A percentile compares a stretch with the other conserved stretches of the same genome.
Evolutionary conservation across 2,888 invertebrate genomes (phyloP).

Genomic region (Tholera decimalis): DNA sequence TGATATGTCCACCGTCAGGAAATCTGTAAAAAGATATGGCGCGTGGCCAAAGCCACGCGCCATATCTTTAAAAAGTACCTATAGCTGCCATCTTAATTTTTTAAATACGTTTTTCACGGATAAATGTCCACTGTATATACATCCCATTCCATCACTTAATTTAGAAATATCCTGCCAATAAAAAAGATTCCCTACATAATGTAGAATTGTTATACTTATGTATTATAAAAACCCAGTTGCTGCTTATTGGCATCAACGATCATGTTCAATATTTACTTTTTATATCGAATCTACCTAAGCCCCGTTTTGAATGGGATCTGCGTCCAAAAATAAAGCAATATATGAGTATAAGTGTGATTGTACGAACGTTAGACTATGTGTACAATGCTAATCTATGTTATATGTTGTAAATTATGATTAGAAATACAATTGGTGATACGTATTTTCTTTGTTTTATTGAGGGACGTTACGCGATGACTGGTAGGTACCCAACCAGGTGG

Average conservation of each 20-base stretch:
- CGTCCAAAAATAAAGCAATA: slow-evolving; percentile 62
- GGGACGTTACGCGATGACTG: not conserved
- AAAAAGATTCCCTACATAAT: not conserved
- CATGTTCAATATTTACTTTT: slow-evolving; percentile 9
- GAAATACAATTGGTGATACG: slow-evolving; percentile 76
- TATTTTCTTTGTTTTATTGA: slow-evolving; percentile 59
- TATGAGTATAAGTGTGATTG: slow-evolving; percentile 36
- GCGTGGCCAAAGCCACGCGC: too few relatives aligned
- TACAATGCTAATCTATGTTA: slow-evolving; percentile 69
- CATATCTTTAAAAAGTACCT: too few relatives aligned
- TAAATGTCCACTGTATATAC: not conserved
- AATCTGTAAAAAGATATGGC: not conserved
- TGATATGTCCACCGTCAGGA: not conserved
- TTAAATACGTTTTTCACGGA: not conserved
- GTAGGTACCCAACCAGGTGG: too few relatives aligned
- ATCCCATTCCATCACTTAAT: slow-evolving; percentile 1
- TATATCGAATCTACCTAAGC: slow-evolving; percentile 17
- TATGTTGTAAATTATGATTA: slow-evolving; percentile 73
- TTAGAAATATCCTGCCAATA: slow-evolving; percentile 21
- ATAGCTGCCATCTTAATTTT: not conserved
- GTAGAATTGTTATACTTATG: not conserved
- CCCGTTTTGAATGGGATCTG: slow-evolving; percentile 40
- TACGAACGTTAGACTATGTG: slow-evolving; percentile 53
- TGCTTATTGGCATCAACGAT: slow-evolving; percentile 32
- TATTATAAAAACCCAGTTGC: slow-evolving; percentile 13